These are phyloP conservation scores for Sula dactylatra DNA, from an alignment of 2,113 vertebrate genomes.

Conservation along the genomic window DNA sequence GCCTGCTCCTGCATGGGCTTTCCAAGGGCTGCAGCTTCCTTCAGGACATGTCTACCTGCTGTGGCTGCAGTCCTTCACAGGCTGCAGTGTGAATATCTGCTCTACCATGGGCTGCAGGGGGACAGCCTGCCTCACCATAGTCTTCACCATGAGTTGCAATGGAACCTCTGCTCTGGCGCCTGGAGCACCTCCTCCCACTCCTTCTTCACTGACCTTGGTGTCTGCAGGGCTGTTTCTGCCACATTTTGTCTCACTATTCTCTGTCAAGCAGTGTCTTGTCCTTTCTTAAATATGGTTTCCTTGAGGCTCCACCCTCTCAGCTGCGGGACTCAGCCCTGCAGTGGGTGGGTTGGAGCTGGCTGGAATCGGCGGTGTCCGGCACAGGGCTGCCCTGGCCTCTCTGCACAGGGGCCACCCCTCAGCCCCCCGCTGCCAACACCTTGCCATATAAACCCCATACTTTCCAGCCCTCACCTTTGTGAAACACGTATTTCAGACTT, in stretches of 20 bases:
- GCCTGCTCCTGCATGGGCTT: background rate
- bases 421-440: background rate
- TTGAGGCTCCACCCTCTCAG: accelerated
- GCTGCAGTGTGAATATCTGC: no score
- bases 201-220: background rate
- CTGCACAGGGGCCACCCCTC: accelerated
- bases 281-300: background rate
- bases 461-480: background rate
- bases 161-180: accelerated
- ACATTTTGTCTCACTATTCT: background rate
- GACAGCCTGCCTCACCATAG: accelerated
- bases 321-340: no score
- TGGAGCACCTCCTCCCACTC: background rate
- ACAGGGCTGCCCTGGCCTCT: accelerated
- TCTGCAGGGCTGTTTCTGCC: background rate
- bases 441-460: background rate
- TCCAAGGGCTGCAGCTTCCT: background rate
- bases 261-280: background rate
- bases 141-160: accelerated
- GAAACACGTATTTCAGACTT: background rate
- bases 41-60: background rate
- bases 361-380: background rate
- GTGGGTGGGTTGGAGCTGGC: accelerated
- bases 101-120: background rate
- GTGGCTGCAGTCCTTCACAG: background rate